Percentiles rank a stretch among this genome's conserved stretches.
phyloP scores from a whole-genome alignment of 2,797 vertebrate genomes.

The Morus bassanus region DNA sequence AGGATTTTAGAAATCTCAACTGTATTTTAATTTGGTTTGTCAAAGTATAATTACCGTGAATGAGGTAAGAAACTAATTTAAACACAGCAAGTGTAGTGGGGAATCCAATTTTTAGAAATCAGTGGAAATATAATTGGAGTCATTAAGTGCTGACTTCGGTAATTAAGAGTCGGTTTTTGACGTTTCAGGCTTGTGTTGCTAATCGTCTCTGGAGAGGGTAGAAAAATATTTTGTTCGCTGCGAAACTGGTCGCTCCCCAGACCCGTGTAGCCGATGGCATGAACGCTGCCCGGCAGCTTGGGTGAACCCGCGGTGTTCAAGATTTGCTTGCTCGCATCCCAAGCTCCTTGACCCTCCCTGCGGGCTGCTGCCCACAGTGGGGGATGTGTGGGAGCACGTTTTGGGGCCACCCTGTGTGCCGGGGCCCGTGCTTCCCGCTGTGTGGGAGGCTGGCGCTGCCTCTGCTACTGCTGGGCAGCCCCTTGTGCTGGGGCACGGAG shows the following conservation, averaged over 20 bases:
- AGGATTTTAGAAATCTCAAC: not conserved
- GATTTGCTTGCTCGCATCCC: not conserved
- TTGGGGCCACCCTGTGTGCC: accelerated
- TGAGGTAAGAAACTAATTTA: slow-evolving; percentile 63
- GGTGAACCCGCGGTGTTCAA: accelerated
- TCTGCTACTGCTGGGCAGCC: not conserved
- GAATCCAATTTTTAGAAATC: slow-evolving; percentile 67
- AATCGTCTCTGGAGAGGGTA: not conserved
- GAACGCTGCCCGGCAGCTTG: accelerated
- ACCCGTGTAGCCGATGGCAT: not conserved
- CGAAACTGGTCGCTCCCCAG: not conserved
- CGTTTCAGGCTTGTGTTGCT: not conserved
- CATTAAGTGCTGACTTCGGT: slow-evolving; percentile 46
- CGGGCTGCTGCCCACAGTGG: accelerated
- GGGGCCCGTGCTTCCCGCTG: accelerated
- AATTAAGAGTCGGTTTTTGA: slow-evolving; percentile 58
- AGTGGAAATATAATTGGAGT: slow-evolving; percentile 67
- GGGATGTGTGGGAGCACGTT: not conserved
- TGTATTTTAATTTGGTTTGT: slow-evolving; percentile 62
- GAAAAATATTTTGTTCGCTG: not conserved
- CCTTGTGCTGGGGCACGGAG: accelerated
- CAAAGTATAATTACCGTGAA: slow-evolving; percentile 51
- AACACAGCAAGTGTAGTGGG: slow-evolving; percentile 53
- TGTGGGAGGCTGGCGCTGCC: not conserved
- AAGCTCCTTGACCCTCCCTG: not conserved